Evolutionary conservation across 2,888 invertebrate genomes (phyloP), one percentile per base, ranked within the genome.

Genomic region (Eurois occulta): DNA sequence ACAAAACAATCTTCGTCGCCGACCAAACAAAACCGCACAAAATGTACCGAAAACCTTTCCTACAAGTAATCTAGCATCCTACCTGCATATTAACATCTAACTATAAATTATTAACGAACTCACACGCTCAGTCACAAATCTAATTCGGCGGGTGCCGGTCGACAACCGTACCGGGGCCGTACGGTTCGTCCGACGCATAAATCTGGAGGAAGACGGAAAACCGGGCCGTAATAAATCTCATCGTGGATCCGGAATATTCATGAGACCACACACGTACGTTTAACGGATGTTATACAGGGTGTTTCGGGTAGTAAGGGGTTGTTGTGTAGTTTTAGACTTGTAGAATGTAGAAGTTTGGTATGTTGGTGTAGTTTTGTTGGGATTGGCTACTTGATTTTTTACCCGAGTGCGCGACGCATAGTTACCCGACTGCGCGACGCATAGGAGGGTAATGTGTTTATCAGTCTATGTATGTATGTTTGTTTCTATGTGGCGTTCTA

Each of bases 171-270:
- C 81, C 82, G 66, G 82, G 80, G 77, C 73, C 77, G 78, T 69
- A 81, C 84, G 86, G 78, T 82, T 73, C 68, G 85, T 84, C 83
- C 80, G 78, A 84, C 84, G 86, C 89, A 92, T 92, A 91, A 92
- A 91, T 91, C 91, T 89, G 87, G 83, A 78, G 86, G 86, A 91
- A 92, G 92, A 91, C 89, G 90, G 91, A 82, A 89, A 89, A 85
- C 90, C 84, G 80, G 80, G 71, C 87, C 84, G 89, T 86, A 86
- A 91, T 92, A 92, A 92, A 92, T 92, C 92, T 91, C 87, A 78
- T 80, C 74, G 86, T 81, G 87, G 86, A 90, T 88, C 75, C 86
- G 84, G 91, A 92, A 92, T 92, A 92, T 92, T 92, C 92, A 92
- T 92, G 92, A 91, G 87, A 80, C 83, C 85, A 79, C 87, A 86